Evolutionary conservation across 2,113 vertebrate genomes (phyloP).

Genomic region (Ceratotherium simum): DNA sequence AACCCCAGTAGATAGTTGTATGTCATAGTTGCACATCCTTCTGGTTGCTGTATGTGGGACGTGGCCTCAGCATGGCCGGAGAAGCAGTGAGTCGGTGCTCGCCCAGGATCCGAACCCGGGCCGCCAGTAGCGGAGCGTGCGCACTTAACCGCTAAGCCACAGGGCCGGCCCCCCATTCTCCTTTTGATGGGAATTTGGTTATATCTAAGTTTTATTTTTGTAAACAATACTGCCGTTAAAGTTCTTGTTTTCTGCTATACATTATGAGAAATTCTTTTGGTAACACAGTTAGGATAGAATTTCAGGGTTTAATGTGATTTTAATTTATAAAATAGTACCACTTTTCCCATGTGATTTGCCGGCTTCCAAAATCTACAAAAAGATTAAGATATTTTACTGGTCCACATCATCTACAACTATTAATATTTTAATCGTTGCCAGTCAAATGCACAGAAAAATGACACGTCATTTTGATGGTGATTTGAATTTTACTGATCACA

Average conservation of each 20-base stretch:
- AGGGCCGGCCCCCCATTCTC: background rate
- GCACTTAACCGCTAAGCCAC: too few species aligned
- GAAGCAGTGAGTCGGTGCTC: too few species aligned
- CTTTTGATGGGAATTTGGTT: background rate
- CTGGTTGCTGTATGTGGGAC: too few species aligned
- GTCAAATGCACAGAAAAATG: background rate
- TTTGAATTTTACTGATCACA: background rate
- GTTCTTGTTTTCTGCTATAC: background rate
- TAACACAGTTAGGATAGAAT: background rate
- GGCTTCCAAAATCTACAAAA: background rate
- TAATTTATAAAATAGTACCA: background rate
- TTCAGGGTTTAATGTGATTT: background rate
- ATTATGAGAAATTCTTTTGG: background rate
- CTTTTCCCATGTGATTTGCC: background rate
- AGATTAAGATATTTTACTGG: background rate
- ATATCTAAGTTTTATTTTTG: background rate
- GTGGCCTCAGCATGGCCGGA: too few species aligned
- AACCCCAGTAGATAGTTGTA: too few species aligned
- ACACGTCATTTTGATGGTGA: background rate
- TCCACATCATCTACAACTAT: background rate
- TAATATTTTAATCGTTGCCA: background rate
- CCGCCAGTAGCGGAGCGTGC: too few species aligned
- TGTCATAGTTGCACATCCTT: too few species aligned
- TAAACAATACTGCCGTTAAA: background rate
- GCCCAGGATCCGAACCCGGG: too few species aligned